Conservation (phyloP, 2,113 vertebrate genomes). For the Steatornis caripensis region DNA sequence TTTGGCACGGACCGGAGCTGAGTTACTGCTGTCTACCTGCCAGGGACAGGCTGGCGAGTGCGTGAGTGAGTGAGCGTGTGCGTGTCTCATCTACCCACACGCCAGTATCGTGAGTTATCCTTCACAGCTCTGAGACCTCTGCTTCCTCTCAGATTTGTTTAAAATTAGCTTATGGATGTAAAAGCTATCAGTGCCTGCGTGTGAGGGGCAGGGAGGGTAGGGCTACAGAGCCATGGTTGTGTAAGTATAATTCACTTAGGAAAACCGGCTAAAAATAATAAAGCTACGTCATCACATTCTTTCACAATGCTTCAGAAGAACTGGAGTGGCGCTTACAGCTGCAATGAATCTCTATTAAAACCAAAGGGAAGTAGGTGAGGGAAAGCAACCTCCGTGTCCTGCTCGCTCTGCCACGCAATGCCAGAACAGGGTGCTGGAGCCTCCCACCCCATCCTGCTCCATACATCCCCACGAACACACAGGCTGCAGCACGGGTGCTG, state of each 20-base stretch:
- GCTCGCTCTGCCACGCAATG: neutral
- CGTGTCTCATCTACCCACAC: neutral
- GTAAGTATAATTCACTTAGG: conserved; percentile 41
- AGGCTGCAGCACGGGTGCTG: neutral
- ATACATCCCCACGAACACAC: fast-evolving
- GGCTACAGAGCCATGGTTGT: neutral
- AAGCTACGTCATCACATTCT: conserved; percentile 60
- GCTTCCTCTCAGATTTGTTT: neutral
- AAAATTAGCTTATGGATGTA: neutral
- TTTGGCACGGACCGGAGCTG: fast-evolving
- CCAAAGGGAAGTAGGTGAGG: neutral
- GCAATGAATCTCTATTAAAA: neutral
- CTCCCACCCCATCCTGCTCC: fast-evolving
- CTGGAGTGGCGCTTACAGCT: neutral
- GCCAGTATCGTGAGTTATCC: neutral
- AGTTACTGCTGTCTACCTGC: neutral
- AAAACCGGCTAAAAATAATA: conserved; percentile 55
- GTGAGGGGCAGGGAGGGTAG: neutral
- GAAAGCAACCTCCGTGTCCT: neutral
- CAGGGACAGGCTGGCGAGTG: fast-evolving
- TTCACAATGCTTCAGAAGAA: conserved; percentile 17
- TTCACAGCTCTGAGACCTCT: neutral
- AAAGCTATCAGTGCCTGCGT: neutral
- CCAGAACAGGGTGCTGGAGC: neutral
- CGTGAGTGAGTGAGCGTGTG: fast-evolving